Conservation (phyloP, 2,888 invertebrate genomes). For the Busseola fusca region DNA sequence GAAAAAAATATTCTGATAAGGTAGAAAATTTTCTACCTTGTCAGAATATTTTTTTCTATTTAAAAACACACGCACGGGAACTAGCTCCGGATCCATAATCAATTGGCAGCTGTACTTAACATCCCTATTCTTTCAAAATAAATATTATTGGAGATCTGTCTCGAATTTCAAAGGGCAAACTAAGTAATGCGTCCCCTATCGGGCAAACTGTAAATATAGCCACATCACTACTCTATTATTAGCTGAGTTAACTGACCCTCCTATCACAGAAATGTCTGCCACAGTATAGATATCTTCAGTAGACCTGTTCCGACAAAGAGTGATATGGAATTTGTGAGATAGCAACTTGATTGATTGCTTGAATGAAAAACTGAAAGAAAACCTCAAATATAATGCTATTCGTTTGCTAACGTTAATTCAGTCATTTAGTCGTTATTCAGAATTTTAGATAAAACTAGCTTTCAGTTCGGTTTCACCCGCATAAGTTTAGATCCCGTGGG, state of each 20-base stretch:
- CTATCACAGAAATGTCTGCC: conserved; percentile 52
- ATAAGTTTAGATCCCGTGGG: too few relatives aligned
- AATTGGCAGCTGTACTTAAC: conserved; percentile 10
- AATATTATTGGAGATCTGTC: conserved; percentile 46
- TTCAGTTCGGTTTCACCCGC: too few relatives aligned
- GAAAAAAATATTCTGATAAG: too few relatives aligned
- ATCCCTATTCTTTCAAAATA: conserved; percentile 4
- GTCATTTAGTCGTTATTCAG: background rate
- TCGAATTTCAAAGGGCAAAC: conserved; percentile 55
- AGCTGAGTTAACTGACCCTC: conserved; percentile 66
- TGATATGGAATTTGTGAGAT: conserved; percentile 6
- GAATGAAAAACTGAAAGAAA: background rate
- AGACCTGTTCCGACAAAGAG: conserved; percentile 20
- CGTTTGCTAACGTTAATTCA: background rate
- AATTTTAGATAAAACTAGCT: background rate
- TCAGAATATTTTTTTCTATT: background rate
- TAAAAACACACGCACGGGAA: background rate
- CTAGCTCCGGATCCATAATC: background rate
- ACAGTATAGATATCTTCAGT: conserved; percentile 15
- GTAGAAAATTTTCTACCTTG: too few relatives aligned
- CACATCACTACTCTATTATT: conserved; percentile 57
- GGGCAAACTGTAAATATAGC: conserved; percentile 52
- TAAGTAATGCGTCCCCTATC: conserved; percentile 51
- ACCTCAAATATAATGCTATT: background rate
- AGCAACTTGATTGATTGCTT: conserved; percentile 10